Percentiles rank a stretch among this genome's conserved stretches.
Conservation (phyloP, 1,140 invertebrate genomes). For the Adelges cooleyi region DNA sequence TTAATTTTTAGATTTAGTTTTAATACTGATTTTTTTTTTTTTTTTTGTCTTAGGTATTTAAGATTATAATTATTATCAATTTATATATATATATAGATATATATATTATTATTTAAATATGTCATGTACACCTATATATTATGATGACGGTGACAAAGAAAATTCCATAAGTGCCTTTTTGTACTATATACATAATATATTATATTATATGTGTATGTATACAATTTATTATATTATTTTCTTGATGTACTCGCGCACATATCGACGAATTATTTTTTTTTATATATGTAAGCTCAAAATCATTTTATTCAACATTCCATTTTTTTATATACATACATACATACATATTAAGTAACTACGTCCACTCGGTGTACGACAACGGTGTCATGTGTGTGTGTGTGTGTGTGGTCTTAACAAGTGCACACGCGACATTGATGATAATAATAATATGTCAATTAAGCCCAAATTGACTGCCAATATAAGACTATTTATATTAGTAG, state of each 20-base stretch:
- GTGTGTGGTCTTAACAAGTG: background rate
- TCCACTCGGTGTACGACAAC: background rate
- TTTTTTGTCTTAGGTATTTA: constrained; percentile 24
- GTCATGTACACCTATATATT: no score
- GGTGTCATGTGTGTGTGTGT: background rate
- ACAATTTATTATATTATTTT: background rate
- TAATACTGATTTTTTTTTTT: constrained; percentile 20
- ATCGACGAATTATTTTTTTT: constrained; percentile 16
- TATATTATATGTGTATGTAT: background rate
- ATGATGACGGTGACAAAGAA: constrained; percentile 17
- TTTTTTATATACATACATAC: background rate
- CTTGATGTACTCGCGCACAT: constrained; percentile 17
- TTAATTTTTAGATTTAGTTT: constrained; percentile 28
- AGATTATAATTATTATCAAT: background rate
- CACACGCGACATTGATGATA: background rate
- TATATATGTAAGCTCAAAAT: constrained; percentile 26
- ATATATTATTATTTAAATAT: constrained; percentile 23
- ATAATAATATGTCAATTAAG: constrained; percentile 13
- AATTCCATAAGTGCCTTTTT: constrained; percentile 26
- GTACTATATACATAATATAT: constrained; percentile 14
- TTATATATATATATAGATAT: constrained; percentile 2
- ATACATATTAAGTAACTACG: no score
- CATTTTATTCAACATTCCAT: constrained; percentile 23
- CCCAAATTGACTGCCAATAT: constrained; percentile 27
- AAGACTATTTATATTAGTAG: no score